Evolutionary conservation across 2,888 invertebrate species (phyloP), one percentile per base, ranked within the genome.

Genomic region (Lasioglossum villosulum): DNA sequence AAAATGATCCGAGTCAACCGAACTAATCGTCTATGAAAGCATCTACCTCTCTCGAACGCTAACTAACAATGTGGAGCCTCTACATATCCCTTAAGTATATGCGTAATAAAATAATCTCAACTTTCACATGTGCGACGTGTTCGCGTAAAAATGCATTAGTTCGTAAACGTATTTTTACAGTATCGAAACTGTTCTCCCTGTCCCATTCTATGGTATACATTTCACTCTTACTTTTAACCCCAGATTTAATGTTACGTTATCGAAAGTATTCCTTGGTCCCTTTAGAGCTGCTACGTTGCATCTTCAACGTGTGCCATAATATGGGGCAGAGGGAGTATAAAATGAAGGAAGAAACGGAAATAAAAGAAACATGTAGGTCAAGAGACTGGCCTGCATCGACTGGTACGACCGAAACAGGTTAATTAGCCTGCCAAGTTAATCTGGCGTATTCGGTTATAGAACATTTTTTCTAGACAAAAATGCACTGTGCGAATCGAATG

Each of bases 381-480:
- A 90, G 92, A 79, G 90, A 91, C 91, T 92, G 91, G 71, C 90
- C 87, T 90, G 87, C 86, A 86, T 89, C 86, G 89, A 77, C 84
- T 82, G 34, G 30, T 80, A 48, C 70, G 23, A 78, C 86, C 90
- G 86, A 91, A 88, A 86, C 90, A 89, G 88, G 90, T 80, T 92
- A 93, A 93, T 92, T 90, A 91, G 78, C 89, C 92, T 89, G 88
- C 88, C 88, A 74, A 78, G 86, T 90, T 88, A 84, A 75, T 90
- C 45, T 91, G 37, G 90, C 91, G 89, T 86, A 88, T 75, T 88
- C 89, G 86, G 34, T 68, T 63, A 52, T 19, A 86, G 77, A 83
- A 77, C 86, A 84, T 82, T 90, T 89, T 77, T 42, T 66, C 56
- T 66, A 63, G 42, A 30, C 39, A 39, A 82, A 92, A 91, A 85